Evolutionary conservation across 2,888 invertebrate genomes (phyloP), one percentile per base, ranked within the genome.

Genomic region (Marronus borbonicus): DNA sequence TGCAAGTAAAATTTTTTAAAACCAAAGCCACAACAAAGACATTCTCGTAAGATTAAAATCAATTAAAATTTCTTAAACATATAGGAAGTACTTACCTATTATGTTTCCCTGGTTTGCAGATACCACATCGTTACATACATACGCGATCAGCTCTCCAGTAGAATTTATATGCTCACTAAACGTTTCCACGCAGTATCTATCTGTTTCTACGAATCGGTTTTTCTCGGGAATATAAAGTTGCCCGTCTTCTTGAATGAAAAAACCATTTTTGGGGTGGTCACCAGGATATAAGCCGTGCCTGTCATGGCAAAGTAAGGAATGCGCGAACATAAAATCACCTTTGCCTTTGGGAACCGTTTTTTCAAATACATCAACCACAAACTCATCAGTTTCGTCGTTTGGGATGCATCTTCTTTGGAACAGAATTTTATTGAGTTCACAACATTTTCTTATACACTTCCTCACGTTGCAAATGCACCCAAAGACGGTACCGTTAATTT

Each of bases 381-480:
- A 70, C 36, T 58, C 70, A 1, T 36, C 28, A 3, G 20, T 4
- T 8, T 44, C 17, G 1, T 17, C 58, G 3, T 7, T 55, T 36
- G 31, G 8, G 3, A 36, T 14, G 31, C 70, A 70, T 17, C 17
- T 55, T 5, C 39, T 12, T n/a, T 17, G 24, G 28, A 70, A n/a
- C 4, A 70, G 5, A 8, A 3, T 39, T 44, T 66, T 44, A 36
- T 58, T 14, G 17, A 58, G 7, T 8, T 55, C 58, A 36, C 76
- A 76, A 24, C 76, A 76, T 31, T 76, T 76, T 76, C 65, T 24
- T 31, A 65, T 55, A 31, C 76, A 76, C 28, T 65, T 76, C 39
- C 28, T 64, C 10, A 66, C 50, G 52, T 76, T 55, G 39, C 76
- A 76, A 12, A 76, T 14, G 24, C 76, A 76, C 20, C 76, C 76